Percentiles rank a stretch among this genome's conserved stretches.
These are phyloP conservation scores for Diabrotica balteata DNA, from an alignment of 2,888 invertebrate genomes.

Conservation along the genomic window DNA sequence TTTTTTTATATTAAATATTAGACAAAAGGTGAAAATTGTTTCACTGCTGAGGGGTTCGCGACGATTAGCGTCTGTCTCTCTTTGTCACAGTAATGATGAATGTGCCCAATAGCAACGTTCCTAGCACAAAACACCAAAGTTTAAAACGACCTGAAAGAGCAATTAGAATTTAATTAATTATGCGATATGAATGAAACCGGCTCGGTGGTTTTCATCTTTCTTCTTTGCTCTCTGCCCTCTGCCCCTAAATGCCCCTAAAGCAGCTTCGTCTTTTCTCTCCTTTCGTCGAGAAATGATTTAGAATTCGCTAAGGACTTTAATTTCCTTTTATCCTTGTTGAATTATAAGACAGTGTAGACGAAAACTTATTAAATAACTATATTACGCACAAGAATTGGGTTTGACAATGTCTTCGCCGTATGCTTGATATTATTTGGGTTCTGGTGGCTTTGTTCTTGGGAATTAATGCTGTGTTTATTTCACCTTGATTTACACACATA, in stretches of 20 bases:
- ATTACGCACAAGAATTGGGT: slow-evolving; percentile 37
- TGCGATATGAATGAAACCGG: slow-evolving; percentile 58
- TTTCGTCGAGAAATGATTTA: slow-evolving; percentile 45
- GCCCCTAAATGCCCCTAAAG: slow-evolving; percentile 19
- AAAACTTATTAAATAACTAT: slow-evolving; percentile 44
- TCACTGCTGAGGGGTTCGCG: slow-evolving; percentile 30
- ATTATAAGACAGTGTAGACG: slow-evolving; percentile 40
- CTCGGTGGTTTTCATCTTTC: slow-evolving; percentile 46
- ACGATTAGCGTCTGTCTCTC: slow-evolving; percentile 60
- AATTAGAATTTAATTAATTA: slow-evolving; percentile 63
- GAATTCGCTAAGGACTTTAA: slow-evolving; percentile 49
- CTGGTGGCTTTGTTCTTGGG: slow-evolving; percentile 13
- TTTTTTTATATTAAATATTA: neutral
- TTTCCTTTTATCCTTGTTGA: slow-evolving; percentile 47
- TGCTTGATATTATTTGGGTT: slow-evolving; percentile 27
- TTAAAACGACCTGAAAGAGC: slow-evolving; percentile 57
- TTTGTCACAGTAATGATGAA: slow-evolving; percentile 61
- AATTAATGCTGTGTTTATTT: slow-evolving; percentile 26
- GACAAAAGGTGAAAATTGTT: slow-evolving; percentile 32
- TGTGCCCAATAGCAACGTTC: slow-evolving; percentile 57
- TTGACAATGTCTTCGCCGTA: slow-evolving; percentile 26
- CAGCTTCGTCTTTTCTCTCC: slow-evolving; percentile 36
- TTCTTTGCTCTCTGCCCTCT: slow-evolving; percentile 23
- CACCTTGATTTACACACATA: slow-evolving; percentile 16
- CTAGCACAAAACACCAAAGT: slow-evolving; percentile 57